Conservation (phyloP, 2,113 vertebrate genomes). For the Pangasianodon hypophthalmus region DNA sequence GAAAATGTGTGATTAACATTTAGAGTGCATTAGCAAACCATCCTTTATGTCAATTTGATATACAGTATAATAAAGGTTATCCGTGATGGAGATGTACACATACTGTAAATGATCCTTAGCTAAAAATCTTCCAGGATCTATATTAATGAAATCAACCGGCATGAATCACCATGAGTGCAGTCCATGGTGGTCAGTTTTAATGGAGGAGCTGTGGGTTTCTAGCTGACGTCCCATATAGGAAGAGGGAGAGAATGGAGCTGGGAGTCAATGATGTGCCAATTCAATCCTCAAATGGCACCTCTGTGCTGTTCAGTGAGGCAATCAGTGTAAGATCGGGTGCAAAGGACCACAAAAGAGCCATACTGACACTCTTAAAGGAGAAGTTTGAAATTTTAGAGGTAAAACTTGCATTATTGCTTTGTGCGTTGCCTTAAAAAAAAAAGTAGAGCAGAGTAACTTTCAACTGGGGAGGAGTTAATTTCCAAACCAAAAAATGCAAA, state of each 20-base stretch:
- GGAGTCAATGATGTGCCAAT: conserved; percentile 26
- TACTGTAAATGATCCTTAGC: background rate
- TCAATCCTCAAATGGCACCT: conserved; percentile 40
- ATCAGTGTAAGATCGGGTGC: background rate
- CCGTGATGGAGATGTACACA: background rate
- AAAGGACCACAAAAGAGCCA: conserved; percentile 12
- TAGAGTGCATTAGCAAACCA: conserved; percentile 10
- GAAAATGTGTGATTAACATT: background rate
- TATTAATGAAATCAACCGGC: conserved; percentile 39
- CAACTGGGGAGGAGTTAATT: background rate
- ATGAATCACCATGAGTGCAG: conserved; percentile 25
- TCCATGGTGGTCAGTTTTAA: conserved; percentile 36
- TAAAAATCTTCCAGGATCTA: background rate
- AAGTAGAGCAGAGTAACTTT: background rate
- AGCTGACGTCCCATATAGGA: background rate
- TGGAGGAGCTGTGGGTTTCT: conserved; percentile 20
- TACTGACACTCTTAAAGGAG: conserved; percentile 12
- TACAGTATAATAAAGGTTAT: conserved; percentile 9
- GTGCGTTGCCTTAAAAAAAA: background rate
- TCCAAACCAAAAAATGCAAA: background rate
- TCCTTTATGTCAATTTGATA: background rate
- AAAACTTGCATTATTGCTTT: background rate
- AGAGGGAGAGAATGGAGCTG: background rate
- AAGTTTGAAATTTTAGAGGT: background rate
- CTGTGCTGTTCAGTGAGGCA: conserved; percentile 33